Evolutionary conservation across 2,113 vertebrate genomes (phyloP), one percentile per base, ranked within the genome.

Genomic region (Callocephalon fimbriatum): DNA sequence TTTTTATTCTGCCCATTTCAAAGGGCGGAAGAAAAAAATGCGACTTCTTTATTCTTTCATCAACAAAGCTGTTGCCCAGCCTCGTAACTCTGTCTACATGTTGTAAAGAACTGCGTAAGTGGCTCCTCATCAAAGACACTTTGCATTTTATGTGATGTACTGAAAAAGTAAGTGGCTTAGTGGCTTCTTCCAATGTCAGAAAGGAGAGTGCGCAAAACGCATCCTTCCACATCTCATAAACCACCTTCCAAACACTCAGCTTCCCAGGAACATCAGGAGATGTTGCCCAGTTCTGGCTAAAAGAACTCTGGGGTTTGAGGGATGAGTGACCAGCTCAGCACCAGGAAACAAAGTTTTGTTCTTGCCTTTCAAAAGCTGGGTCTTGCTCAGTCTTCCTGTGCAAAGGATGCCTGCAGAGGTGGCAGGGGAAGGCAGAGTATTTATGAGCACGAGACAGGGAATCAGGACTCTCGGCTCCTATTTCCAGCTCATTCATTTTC

Each of bases 111-210:
- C 29, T 2, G 16, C 2, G 31, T 76, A 80, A 93, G 91, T 59
- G 80, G 86, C 62, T 96, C 73, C 89, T 95, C 95, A 92, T 92
- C 94, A 95, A 96, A 93, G 7, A 68, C 50, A 79, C 91, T 92
- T 96, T 81, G 86, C 91, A 91, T 95, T 96, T 97, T 96, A 94
- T 91, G 89, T 15, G 68, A 93, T n/a, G 89, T 32, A 81, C 72
- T 89, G 89, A 95, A 93, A 74, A 91, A 54, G 42, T 21, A 85
- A 96, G 91, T 61, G 68, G 72, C 91, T 91, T 35, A 6, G 89
- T 65, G 83, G 61, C 93, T 95, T 71, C 80, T 86, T 67, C 54
- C 91, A 94, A 94, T 67, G 83, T 91, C 80, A 95, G 25, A 26
- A 54, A 92, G 54, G 86, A 70, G 47, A 91, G 54, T 11, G 50